These are phyloP conservation scores for Ammospiza caudacuta DNA, from an alignment of 2,113 vertebrate genomes.

Conservation along the genomic window DNA sequence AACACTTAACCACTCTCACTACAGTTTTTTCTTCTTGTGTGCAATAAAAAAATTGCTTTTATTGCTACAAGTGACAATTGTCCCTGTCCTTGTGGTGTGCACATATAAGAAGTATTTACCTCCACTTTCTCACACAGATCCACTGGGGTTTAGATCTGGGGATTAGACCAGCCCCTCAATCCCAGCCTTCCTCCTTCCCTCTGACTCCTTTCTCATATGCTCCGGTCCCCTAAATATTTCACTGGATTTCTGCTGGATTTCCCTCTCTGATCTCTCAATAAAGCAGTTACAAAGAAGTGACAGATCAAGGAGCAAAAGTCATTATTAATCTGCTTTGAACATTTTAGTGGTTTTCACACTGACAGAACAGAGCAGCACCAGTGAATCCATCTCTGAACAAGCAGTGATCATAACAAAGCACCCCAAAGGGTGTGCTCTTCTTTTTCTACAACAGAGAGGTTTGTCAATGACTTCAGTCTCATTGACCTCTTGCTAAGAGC, in stretches of 20 bases:
- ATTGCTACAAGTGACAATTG: background rate
- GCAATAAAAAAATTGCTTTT: background rate
- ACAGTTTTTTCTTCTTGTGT: background rate
- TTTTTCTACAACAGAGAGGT: background rate
- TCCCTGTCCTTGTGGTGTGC: background rate
- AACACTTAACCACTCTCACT: background rate
- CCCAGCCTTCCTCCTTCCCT: background rate
- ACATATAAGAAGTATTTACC: background rate
- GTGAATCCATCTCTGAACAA: background rate
- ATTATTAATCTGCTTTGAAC: background rate
- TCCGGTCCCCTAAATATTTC: background rate
- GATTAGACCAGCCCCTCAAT: background rate
- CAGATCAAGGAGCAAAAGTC: background rate
- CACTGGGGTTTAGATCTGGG: background rate
- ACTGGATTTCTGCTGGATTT: background rate
- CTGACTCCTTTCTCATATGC: background rate
- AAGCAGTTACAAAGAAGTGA: background rate
- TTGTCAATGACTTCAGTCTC: background rate
- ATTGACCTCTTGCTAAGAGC: fast-evolving
- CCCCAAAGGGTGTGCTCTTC: background rate
- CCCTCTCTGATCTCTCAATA: background rate
- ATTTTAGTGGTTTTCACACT: background rate
- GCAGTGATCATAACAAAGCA: background rate
- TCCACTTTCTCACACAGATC: background rate
- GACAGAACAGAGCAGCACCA: background rate